Conservation (phyloP, 1,140 invertebrate genomes). For the Nautilus pompilius region DNA sequence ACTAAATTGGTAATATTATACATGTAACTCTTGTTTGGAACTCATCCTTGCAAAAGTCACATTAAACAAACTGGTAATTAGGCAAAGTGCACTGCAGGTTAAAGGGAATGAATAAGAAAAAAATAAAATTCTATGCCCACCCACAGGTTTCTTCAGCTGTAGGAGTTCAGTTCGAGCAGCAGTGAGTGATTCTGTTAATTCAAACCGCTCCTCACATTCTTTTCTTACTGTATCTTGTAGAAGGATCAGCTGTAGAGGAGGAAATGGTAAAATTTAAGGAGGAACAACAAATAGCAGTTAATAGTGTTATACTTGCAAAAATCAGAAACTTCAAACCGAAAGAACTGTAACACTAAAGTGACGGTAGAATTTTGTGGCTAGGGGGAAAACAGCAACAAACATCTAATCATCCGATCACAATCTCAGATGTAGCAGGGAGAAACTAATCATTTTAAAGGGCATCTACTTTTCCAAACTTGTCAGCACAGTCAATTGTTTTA, state of each 20-base stretch:
- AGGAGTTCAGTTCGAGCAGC: constrained; percentile 44
- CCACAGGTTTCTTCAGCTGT: constrained; percentile 39
- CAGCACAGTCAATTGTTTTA: no score
- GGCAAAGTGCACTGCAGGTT: background rate
- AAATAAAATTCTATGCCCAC: constrained; percentile 16
- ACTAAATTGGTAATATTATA: background rate
- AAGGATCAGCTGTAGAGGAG: constrained; percentile 26
- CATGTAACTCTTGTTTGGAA: background rate
- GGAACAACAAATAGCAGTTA: no score
- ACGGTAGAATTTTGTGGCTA: background rate
- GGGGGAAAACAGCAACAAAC: background rate
- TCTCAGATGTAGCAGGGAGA: background rate
- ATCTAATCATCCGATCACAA: background rate
- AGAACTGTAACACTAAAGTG: background rate
- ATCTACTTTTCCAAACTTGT: no score
- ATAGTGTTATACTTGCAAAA: background rate
- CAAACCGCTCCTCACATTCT: constrained; percentile 53
- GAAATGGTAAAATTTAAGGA: no score
- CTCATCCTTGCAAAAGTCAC: background rate
- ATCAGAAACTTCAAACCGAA: background rate
- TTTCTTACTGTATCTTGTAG: constrained; percentile 49
- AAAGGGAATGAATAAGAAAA: background rate
- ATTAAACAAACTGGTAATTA: background rate
- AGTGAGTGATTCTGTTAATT: constrained; percentile 49
- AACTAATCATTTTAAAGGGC: no score